Evolutionary conservation across 2,888 invertebrate species (phyloP).

Genomic region (Calameuta idolon): DNA sequence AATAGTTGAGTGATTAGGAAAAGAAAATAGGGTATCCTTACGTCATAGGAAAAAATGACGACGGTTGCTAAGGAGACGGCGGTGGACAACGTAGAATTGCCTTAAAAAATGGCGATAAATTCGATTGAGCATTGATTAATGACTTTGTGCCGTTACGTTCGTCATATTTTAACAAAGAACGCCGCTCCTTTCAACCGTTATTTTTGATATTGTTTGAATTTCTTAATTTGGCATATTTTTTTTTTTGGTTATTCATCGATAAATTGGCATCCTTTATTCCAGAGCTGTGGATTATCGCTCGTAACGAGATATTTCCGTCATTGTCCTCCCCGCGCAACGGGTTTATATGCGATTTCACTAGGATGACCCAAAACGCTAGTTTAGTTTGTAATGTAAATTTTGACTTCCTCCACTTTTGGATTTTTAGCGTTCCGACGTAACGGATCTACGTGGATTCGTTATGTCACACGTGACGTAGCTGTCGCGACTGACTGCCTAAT

Average conservation of each 20-base stretch:
- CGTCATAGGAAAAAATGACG: too few relatives aligned
- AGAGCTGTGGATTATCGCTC: background rate
- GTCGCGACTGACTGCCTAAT: constrained; percentile 60
- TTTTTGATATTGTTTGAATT: too few relatives aligned
- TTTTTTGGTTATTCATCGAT: background rate
- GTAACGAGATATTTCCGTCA: background rate
- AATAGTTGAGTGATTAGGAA: too few relatives aligned
- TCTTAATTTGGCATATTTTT: background rate
- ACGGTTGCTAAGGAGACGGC: too few relatives aligned
- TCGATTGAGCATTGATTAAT: too few relatives aligned
- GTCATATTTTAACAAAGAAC: too few relatives aligned
- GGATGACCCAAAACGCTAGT: constrained; percentile 1
- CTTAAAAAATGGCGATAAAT: too few relatives aligned
- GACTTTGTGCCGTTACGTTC: too few relatives aligned
- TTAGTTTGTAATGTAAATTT: constrained; percentile 23
- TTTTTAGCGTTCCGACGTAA: constrained; percentile 3
- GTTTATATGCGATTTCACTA: background rate
- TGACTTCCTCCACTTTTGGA: constrained; percentile 24
- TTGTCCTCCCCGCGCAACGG: background rate
- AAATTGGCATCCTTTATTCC: background rate
- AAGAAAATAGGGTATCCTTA: too few relatives aligned
- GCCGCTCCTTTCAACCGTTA: too few relatives aligned
- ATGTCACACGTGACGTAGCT: constrained; percentile 26
- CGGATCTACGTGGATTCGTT: background rate
- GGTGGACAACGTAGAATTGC: too few relatives aligned